Base-by-base conservation (phyloP, 2,113 vertebrate genomes). In the Otocyon megalotis region DNA sequence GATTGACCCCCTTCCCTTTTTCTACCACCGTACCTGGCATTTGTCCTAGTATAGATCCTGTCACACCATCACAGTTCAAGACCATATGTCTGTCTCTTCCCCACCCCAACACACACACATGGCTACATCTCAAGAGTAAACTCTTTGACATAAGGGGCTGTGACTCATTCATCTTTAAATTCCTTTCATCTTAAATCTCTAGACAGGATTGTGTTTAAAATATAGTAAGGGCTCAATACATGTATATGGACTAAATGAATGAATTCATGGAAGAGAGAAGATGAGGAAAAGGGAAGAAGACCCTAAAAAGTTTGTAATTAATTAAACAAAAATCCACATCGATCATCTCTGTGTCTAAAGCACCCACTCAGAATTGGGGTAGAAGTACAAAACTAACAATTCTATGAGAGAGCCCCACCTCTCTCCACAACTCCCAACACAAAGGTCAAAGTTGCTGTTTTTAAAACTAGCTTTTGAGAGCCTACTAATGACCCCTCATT, bases 131-230 rank as follows among this genome's bases (percentile, higher is more conserved):
- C 77, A 83, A 2, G 35, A 28, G 5, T 56, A 80, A 60, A 1
- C 56, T 93, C 26, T 84, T 53, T 63, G 88, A 62, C 56, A n/a
- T 16, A 67, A 69, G 53, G 28, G 56, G 4, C 62, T 76, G 50
- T 89, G 83, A 96, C 10, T 77, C 54, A 87, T 58, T 67, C 65
- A 74, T 93, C 58, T 90, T 79, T 82, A 37, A 89, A 91, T 86
- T 82, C n/a, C 48, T 86, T 58, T 88, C 37, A 63, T 90, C 54
- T 79, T 79, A 28, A 77, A 56, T 86, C 71, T 97, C 95, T 86
- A 12, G 71, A 35, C 79, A 89, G 60, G 54, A 85, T 53, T 32
- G 32, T 54, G 43, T 93, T 60, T 97, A 76, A 77, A 71, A 76
- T 35, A 76, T 12, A 81, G 71, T 54, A 86, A 54, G 65, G 28